Base-by-base conservation (phyloP, 2,888 invertebrate species). In the Nymphalis c-album region DNA sequence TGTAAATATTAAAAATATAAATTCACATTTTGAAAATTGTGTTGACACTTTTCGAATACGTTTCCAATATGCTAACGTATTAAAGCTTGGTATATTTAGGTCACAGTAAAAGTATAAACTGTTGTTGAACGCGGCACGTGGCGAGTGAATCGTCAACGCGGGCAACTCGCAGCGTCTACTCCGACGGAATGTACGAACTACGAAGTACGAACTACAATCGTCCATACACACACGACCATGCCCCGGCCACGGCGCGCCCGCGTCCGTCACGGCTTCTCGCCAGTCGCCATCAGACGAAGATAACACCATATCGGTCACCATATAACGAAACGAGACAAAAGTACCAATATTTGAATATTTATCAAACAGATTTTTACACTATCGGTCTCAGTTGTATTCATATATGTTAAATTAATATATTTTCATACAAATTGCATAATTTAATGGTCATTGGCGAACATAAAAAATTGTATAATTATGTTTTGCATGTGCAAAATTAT, bases 161-260 rank as follows among this genome's bases (percentile, higher is more conserved):
- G 77, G 85, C 82, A 81, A 72, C 78, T 77, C 81, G 81, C 81
- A 78, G 77, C 79, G 77, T 80, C 76, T 71, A 81, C 84, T 81
- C 73, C 76, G 78, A 72, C 82, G 84, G 85, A 87, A 86, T 88
- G 87, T 82, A 76, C 77, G 74, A 70, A 62, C 63, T 47, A 48
- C 68, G 74, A 70, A 62, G 64, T 47, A 48, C 68, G 59, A 50
- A 50, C 50, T 50, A 50, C 53, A 55, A 55, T 55, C 53, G 31
- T 16, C 51, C 53, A 60, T 65, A 70, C 73, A 71, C 67, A 74
- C 73, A 70, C 73, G 71, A 61, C 63, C 68, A 69, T 65, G 64
- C 70, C 68, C 66, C 60, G 69, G 73, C 68, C 73, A 71, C 73
- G 72, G 75, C 76, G 71, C 75, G 76, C 76, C 75, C 71, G 76